Base-by-base conservation (phyloP, 2,888 invertebrate species). In the Cephus spinipes region DNA sequence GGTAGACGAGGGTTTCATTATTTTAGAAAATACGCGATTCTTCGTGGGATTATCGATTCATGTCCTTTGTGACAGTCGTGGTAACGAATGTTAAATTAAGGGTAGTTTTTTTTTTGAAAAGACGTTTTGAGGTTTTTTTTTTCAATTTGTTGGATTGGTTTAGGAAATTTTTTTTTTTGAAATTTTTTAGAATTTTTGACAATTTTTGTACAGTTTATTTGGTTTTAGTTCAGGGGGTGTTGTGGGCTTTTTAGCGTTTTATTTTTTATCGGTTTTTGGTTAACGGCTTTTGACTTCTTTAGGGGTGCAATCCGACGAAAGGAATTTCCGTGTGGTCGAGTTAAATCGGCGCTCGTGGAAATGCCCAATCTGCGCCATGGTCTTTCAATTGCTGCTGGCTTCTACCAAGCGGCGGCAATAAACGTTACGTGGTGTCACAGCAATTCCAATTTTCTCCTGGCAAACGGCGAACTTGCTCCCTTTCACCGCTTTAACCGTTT, bases 381-480 rank as follows among this genome's bases (percentile, higher is more conserved):
- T 71, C 76, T 80, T 78, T 79, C 82, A 80, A 84, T 82, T 82
- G 82, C 79, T 74, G 12, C 75, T 69, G 77, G 73, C 76, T 78
- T 83, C 77, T 77, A 74, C 77, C 79, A 80, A 80, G 79, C 81
- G 82, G 82, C 82, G 76, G 81, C 81, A 80, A 84, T 84, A 86
- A 85, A 86, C 84, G 84, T 83, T 83, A 85, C 84, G 82, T 81
- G 79, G 79, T 76, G 80, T 73, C 81, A 79, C 78, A 83, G 81
- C 82, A 81, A 80, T 83, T 85, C 82, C 86, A 86, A 87, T 87
- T 88, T 87, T 85, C 87, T 83, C 81, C 76, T 73, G 81, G 79
- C 80, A 23, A 55, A 81, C 82, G 81, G 77, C 82, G 74, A 84
- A 82, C 82, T 81, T 78, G 23, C 23, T 23, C 55, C 55, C 55